Evolutionary conservation across 37 sponge, comb jelly and placozoan genomes (phyloP), one percentile per base, ranked within the genome.

Genomic region (Ephydatia muelleri): DNA sequence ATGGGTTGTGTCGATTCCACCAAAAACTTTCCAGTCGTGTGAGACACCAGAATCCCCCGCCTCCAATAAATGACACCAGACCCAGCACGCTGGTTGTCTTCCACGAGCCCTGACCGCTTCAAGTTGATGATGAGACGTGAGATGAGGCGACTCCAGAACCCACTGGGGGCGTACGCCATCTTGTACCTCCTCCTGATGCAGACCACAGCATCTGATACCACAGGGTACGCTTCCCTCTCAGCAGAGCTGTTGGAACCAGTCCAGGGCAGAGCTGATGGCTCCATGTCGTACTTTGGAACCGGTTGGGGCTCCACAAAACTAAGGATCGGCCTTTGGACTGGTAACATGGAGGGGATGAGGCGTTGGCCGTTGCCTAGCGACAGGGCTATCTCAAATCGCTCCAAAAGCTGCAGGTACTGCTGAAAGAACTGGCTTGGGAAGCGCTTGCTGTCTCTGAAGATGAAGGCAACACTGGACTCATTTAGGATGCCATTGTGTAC

Each of bases 61-160:
- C 90, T 91, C 95, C 95, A 95, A 76, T 95, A 95, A 37, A 86
- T 67, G 66, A 89, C 78, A 29, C 80, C 36, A 19, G 82, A 31
- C 0, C 47, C 49, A 5, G 57, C 36, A 11, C 32, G 2, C 67
- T 43, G 26, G 13, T 78, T 37, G 30, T 75, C 70, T 33, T 67
- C 77, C 36, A 83, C 47, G 34, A 93, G 77, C 64, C 95, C 95
- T 3, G 95, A 85, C 35, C 95, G 76, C 83, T 86, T 91, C 82
- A 95, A 68, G 74, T 95, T 92, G 80, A 95, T 92, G 76, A 95
- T 87, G 34, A 97, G 82, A 14, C 97, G 85, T 11, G 94, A 91
- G 31, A 97, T 94, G 64, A 97, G 91, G 11, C 97, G 88, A 68
- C 95, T 97, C 97, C 97, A 97, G 72, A 94, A 97, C 19, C 97